Evolutionary conservation across 2,113 vertebrate genomes (phyloP).

Genomic region (Eurystomus gularis): DNA sequence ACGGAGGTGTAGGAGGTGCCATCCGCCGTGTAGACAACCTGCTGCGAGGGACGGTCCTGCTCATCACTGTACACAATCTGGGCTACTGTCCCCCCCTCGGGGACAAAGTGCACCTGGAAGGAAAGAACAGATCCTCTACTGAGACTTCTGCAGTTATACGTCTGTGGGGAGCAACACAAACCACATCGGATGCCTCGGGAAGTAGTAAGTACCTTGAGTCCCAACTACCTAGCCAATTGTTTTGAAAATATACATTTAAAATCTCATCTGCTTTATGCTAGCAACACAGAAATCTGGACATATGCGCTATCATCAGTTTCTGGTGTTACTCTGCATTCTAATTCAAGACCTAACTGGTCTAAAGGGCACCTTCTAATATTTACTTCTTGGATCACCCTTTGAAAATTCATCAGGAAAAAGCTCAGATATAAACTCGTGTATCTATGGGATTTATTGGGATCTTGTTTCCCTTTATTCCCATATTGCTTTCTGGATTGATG

Average conservation of each 20-base stretch:
- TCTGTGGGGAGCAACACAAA: neutral
- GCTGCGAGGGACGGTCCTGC: slow-evolving; percentile 85
- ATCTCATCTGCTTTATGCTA: neutral
- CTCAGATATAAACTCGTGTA: neutral
- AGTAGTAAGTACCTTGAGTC: neutral
- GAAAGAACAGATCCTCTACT: neutral
- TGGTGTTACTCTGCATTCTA: neutral
- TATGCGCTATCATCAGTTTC: neutral
- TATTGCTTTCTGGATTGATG: slow-evolving; percentile 1
- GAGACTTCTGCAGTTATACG: neutral
- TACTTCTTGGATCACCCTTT: neutral
- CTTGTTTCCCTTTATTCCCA: neutral
- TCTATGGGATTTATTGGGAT: neutral
- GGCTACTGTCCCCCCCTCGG: slow-evolving; percentile 86
- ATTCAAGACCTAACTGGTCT: neutral
- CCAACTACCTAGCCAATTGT: neutral
- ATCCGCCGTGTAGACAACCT: slow-evolving; percentile 93
- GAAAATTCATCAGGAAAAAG: neutral
- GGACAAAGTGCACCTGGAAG: slow-evolving; percentile 90
- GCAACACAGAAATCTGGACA: neutral
- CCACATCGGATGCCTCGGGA: neutral
- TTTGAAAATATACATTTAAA: neutral
- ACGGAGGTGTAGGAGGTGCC: slow-evolving; percentile 94
- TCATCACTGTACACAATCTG: slow-evolving; percentile 96
- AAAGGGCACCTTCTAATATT: neutral